Evolutionary conservation across 2,888 invertebrate species (phyloP).

Genomic region (Yponomeuta malinellus): DNA sequence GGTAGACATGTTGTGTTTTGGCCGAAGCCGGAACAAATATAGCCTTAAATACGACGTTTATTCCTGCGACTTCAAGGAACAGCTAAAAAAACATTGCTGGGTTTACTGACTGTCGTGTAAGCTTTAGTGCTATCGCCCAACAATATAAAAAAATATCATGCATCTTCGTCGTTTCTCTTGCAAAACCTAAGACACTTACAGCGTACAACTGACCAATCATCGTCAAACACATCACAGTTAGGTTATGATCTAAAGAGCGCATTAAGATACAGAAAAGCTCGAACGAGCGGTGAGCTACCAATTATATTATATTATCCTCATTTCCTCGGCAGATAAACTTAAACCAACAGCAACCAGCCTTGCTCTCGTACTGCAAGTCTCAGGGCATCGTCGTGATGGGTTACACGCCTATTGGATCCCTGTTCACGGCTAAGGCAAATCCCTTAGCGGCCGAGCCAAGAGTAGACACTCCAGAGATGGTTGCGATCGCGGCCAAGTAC

Average conservation of each 20-base stretch:
- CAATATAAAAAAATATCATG: too few relatives aligned
- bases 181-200: too few relatives aligned
- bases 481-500: slow-evolving; percentile 77
- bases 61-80: too few relatives aligned
- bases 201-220: too few relatives aligned
- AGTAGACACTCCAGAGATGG: slow-evolving; percentile 66
- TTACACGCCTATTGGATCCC: slow-evolving; percentile 83
- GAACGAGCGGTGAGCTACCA: background rate
- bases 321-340: slow-evolving; percentile 64
- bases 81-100: too few relatives aligned
- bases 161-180: too few relatives aligned
- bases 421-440: slow-evolving; percentile 51
- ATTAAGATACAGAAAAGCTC: background rate
- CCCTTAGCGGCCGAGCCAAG: slow-evolving; percentile 70
- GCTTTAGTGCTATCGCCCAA: too few relatives aligned
- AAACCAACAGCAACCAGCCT: slow-evolving; percentile 80
- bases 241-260: too few relatives aligned
- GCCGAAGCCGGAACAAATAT: too few relatives aligned
- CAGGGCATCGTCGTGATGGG: slow-evolving; percentile 79
- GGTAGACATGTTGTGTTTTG: slow-evolving; percentile 2
- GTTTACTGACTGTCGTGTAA: too few relatives aligned
- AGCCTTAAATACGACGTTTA: too few relatives aligned
- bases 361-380: slow-evolving; percentile 80
- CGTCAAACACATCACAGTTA: too few relatives aligned
- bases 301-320: background rate